Base-by-base conservation (phyloP, 2,888 invertebrate species). In the Exocentrus adspersus region DNA sequence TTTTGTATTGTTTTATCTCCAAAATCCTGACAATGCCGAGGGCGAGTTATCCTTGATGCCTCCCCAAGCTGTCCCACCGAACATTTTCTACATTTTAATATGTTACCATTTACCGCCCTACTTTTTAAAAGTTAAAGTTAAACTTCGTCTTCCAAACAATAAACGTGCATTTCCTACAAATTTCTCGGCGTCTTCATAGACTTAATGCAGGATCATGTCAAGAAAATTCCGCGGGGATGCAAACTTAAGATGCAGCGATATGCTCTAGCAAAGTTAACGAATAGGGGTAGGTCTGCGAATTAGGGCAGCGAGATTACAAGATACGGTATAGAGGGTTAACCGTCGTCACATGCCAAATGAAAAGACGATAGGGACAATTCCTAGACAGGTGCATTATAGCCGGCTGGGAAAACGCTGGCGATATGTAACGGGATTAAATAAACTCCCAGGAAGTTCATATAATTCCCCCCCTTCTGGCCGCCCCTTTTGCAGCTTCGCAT, bases 241-340 rank as follows among this genome's bases (percentile, higher is more conserved):
- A n/a, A n/a, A 24, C 24, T 48, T 32, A 10, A 24, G 17, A 16
- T 48, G 16, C 4, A 28, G 16, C 28, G 28, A 28, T 48, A 14
- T 16, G 6, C 12, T 21, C 14, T 14, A 28, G 14, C 2, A 14
- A 9, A 16, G 48, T 16, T n/a, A 57, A 57, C 9, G 30, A 45
- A 24, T 12, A 16, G n/a, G 45, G 28, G 17, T n/a, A 30, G 28
- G 45, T 3, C 28, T 28, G 14, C 24, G 19, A 57, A 46, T 57
- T 57, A 32, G 46, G 46, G n/a, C 19, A 20, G 45, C 30, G 30
- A 54, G 41, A 61, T 61, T 48, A 61, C 37, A 48, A 61, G 54
- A 41, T 42, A 24, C 19, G 42, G 42, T 50, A n/a, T n/a, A 48
- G 41, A 61, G 46, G 61, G 10, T 48, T 54, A 61, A 46, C n/a